Conservation (phyloP, 2,797 vertebrate species). For the Tokudaia tokunoshimensis region DNA sequence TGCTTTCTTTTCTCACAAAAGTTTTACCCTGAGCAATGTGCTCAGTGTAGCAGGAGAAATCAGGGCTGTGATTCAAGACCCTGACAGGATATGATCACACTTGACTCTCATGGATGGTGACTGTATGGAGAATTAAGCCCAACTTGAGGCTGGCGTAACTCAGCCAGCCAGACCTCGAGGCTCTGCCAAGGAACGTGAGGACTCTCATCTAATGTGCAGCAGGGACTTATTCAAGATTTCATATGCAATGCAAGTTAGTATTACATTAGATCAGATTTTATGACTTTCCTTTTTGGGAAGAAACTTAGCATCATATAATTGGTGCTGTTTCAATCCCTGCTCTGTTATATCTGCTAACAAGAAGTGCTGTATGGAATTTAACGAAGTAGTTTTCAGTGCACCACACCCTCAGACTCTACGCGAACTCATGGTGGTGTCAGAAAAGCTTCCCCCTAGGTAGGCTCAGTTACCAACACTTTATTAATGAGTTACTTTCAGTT, state of each 20-base stretch:
- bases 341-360: slow-evolving; percentile 46
- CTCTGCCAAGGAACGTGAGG: background rate
- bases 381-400: background rate
- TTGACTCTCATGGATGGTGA: background rate
- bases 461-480: slow-evolving; percentile 23
- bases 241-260: slow-evolving; percentile 35
- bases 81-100: background rate
- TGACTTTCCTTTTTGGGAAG: slow-evolving; percentile 42
- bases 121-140: background rate
- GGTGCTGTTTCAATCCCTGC: slow-evolving; percentile 11
- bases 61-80: background rate
- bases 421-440: background rate
- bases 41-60: slow-evolving; percentile 33
- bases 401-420: background rate
- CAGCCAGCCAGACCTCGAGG: background rate
- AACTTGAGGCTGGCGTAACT: background rate
- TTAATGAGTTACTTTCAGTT: background rate
- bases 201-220: background rate
- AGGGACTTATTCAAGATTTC: slow-evolving; percentile 49
- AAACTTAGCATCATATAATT: slow-evolving; percentile 47
- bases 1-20: background rate
- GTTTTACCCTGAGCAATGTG: background rate
- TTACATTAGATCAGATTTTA: slow-evolving; percentile 36
- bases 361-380: background rate
- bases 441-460: background rate